Evolutionary conservation across 2,888 invertebrate species (phyloP), one percentile per base, ranked within the genome.

Genomic region (Oligia fasciuncula): DNA sequence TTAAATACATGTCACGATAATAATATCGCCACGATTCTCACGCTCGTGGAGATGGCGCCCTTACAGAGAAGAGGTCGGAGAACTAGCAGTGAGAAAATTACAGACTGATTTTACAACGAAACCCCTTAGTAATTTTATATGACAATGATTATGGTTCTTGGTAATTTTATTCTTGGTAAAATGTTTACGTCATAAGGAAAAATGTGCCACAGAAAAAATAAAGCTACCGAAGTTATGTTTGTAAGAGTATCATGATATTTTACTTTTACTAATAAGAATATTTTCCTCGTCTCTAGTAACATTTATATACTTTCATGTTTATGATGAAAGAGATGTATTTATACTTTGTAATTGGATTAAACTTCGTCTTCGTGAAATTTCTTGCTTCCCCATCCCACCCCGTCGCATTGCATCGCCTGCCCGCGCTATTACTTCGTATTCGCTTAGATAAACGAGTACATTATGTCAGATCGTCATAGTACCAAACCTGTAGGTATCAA

Each of bases 271-370:
- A 54, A 51, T 77, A 57, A 35, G 11, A 6, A n/a, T 70, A 65
- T 70, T 77, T 79, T 77, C 65, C 57, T 76, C 4, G 35, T 46
- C 14, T 1, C 1, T 9, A n/a, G 9, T 57, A 46, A 57, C 5
- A 54, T 54, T 23, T 0, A 3, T 46, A 65, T 69, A n/a, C 2
- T 66, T 65, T 46, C n/a, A 65, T 57, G 11, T 76, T 51, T 60
- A 3, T 13, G 17, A 29, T 43, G 19, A 60, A 67, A 76, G 2
- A 35, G 0, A 40, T 19, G 1, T 51, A 14, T 49, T 46, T 14
- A 46, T 46, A 9, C 8, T 67, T 67, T 67, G 17, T 67, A 17
- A 17, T 67, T n/a, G n/a, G 19, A 35, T 65, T 13, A 65, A 35
- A 11, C 51, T 17, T 51, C 17, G 17, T 51, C 51, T 0, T 1